Percentiles rank a stretch among this genome's conserved stretches.
phyloP scores from a whole-genome alignment of 2,888 invertebrate species.

The Ditula angustiorana region DNA sequence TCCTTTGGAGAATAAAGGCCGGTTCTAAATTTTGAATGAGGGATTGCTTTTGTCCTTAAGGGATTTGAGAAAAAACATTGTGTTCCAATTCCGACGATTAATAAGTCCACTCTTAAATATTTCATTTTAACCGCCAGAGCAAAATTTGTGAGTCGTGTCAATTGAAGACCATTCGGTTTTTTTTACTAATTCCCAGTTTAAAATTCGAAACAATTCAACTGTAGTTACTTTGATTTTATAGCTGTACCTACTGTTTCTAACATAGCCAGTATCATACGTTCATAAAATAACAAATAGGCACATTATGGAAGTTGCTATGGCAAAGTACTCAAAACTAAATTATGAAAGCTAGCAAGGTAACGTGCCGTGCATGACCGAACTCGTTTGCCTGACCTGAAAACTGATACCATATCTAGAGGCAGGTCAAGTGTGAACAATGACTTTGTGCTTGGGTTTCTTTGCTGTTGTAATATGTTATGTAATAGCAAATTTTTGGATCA shows the following conservation, averaged over 20 bases:
- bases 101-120: not conserved
- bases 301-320: constrained; percentile 6
- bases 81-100: not conserved
- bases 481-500: too few species aligned
- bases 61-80: not conserved
- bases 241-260: too few species aligned
- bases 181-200: too few species aligned
- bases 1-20: constrained; percentile 6
- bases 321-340: constrained; percentile 17
- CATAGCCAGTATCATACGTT: too few species aligned
- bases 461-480: too few species aligned
- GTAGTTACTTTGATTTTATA: too few species aligned
- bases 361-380: constrained; percentile 31
- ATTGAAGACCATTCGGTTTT: too few species aligned
- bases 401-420: constrained; percentile 13
- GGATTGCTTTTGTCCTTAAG: not conserved
- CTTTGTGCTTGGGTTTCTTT: not conserved
- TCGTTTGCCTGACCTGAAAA: constrained; percentile 36
- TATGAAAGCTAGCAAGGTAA: constrained; percentile 22
- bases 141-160: too few species aligned
- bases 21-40: not conserved
- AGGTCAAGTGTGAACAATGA: constrained; percentile 6
- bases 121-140: too few species aligned
- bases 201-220: too few species aligned
- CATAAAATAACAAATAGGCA: too few species aligned